phyloP scores from a whole-genome alignment of 2,888 invertebrate species.

The Cryptocephalus moraei region DNA sequence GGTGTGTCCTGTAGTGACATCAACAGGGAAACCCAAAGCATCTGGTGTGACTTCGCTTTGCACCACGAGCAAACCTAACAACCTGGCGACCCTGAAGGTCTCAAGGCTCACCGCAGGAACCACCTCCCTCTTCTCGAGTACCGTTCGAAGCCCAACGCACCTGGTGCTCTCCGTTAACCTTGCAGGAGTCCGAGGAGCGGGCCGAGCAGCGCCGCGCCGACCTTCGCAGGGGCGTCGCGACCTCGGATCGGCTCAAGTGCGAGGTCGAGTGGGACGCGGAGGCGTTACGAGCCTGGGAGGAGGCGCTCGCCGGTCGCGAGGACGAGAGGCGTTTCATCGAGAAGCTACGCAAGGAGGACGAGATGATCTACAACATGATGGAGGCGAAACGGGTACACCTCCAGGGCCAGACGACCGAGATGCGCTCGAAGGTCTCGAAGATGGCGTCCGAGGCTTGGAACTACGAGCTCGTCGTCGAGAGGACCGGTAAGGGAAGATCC shows the following conservation, averaged over 20 bases:
- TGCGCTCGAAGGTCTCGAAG: slow-evolving; percentile 38
- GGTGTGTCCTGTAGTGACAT: too few species aligned
- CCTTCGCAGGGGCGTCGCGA: slow-evolving; percentile 46
- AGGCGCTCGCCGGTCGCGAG: slow-evolving; percentile 55
- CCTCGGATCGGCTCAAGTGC: slow-evolving; percentile 53
- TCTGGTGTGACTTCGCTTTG: too few species aligned
- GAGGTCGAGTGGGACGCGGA: slow-evolving; percentile 60
- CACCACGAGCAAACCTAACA: too few species aligned
- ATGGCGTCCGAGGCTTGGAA: slow-evolving; percentile 44
- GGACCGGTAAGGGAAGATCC: slow-evolving; percentile 27
- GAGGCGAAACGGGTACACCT: slow-evolving; percentile 46
- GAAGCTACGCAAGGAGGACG: slow-evolving; percentile 61
- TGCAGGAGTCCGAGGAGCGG: slow-evolving; percentile 34
- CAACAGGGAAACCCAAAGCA: too few species aligned
- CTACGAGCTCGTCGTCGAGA: slow-evolving; percentile 41
- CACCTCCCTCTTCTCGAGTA: too few species aligned
- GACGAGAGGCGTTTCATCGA: slow-evolving; percentile 62
- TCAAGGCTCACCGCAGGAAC: too few species aligned
- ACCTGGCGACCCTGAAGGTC: too few species aligned
- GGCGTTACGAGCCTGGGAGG: slow-evolving; percentile 60
- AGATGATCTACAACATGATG: slow-evolving; percentile 51
- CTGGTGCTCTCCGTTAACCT: neutral
- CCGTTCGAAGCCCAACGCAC: too few species aligned
- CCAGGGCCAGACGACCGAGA: slow-evolving; percentile 39
- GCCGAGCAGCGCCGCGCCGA: slow-evolving; percentile 40